Evolutionary conservation across 2,113 vertebrate species (phyloP), one percentile per base, ranked within the genome.

Genomic region (Chauna torquata): DNA sequence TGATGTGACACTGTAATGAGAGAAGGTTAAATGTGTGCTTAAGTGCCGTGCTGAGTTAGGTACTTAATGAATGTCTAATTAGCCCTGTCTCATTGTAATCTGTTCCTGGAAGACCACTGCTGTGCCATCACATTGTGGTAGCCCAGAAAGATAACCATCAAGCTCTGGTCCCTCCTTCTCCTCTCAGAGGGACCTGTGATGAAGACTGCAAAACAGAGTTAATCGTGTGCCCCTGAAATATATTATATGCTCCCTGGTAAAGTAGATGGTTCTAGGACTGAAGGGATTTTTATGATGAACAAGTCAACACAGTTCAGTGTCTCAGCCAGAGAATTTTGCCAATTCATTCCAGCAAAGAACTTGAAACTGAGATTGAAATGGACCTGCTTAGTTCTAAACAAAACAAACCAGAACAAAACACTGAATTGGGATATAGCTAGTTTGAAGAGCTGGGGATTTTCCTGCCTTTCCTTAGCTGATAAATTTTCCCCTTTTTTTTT

Each of bases 1-100:
- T 69, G 84, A 44, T n/a, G 66, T 91, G 95, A 89, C 49, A 77
- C 59, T 42, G 88, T 91, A 97, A 94, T 74, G 78, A 90, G 87
- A 95, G 83, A 92, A 93, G 88, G 92, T 95, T 97, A 92, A 96
- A 86, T 50, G 66, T 34, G 65, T 66, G 34, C 83, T 94, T 79
- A 87, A 97, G 94, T 92, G 84, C 84, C 95, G 86, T 94, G 96
- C 84, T 91, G 91, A 92, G 78, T 86, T 94, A 84, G 89, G 62
- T 55, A 74, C 66, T 95, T 96, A 91, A 95, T 92, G 83, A 94
- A 69, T 75, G 66, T 68, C 83, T 92, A 92, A 92, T 94, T 90
- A 91, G 87, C 74, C 70, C 82, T 89, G 81, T 91, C 84, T 69
- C 70, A 28, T 28, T 3, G 5, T 86, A 71, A 70, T 55, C 75